These are phyloP conservation scores for Misgurnus mizolepis DNA, from an alignment of 2,113 vertebrate genomes.

Conservation along the genomic window DNA sequence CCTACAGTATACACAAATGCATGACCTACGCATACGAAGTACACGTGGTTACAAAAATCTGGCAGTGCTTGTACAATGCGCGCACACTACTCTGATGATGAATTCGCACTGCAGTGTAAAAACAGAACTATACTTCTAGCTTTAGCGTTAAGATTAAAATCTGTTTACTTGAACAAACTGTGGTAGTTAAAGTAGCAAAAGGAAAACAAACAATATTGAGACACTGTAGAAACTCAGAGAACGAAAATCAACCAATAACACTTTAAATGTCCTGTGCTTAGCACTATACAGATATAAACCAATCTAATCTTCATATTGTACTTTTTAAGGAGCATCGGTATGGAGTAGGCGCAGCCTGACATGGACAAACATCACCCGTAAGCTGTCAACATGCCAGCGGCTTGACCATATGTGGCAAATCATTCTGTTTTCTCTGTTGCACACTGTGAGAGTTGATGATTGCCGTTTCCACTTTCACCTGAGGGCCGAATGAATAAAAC, in stretches of 20 bases:
- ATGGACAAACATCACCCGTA: not conserved
- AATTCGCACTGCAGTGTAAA: too few species aligned
- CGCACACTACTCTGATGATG: too few species aligned
- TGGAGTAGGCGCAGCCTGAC: not conserved
- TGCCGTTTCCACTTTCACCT: not conserved
- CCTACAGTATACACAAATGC: too few species aligned
- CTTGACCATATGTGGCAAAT: not conserved
- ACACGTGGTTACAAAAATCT: too few species aligned
- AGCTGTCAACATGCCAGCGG: not conserved
- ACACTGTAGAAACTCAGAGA: not conserved
- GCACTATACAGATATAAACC: not conserved
- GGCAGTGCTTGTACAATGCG: too few species aligned
- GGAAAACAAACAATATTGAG: not conserved
- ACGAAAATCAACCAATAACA: not conserved
- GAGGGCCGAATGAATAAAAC: constrained; percentile 38
- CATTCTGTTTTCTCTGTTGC: not conserved
- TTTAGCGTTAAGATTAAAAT: too few species aligned
- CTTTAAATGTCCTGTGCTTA: not conserved
- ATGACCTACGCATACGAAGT: too few species aligned
- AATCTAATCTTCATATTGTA: not conserved
- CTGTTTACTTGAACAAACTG: not conserved
- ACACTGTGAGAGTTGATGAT: not conserved
- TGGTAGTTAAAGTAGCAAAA: not conserved
- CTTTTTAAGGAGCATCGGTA: not conserved
- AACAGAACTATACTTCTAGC: too few species aligned